Conservation (phyloP, 2,888 invertebrate species). For the Pyrocoelia pectoralis region DNA sequence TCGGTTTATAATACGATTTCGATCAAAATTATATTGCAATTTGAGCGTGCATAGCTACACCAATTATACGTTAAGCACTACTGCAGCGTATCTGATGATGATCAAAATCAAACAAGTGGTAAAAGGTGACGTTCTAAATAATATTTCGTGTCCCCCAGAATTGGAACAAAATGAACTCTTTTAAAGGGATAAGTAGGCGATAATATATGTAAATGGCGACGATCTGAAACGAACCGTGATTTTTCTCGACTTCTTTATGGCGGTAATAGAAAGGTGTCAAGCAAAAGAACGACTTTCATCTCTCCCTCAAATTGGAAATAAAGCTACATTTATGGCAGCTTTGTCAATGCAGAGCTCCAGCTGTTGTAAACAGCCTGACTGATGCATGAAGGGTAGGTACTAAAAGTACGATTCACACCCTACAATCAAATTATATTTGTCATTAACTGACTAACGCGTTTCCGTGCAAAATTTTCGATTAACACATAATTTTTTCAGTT, state of each 20-base stretch:
- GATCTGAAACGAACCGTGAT: conserved; percentile 28
- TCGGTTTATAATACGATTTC: background rate
- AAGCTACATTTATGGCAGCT: conserved; percentile 40
- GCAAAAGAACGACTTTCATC: conserved; percentile 27
- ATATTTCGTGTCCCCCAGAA: no score
- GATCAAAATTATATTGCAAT: background rate
- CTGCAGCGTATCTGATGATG: background rate
- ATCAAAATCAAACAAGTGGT: conserved; percentile 9
- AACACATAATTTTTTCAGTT: no score
- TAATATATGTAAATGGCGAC: conserved; percentile 38
- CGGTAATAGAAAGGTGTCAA: conserved; percentile 34
- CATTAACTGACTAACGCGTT: background rate
- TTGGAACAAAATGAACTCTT: conserved; percentile 19
- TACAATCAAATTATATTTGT: background rate
- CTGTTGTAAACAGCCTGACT: conserved; percentile 39
- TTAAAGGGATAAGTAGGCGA: conserved; percentile 28
- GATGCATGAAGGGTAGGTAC: conserved; percentile 31
- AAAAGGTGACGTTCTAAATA: background rate
- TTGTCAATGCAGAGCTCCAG: conserved; percentile 36
- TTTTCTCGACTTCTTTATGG: conserved; percentile 33
- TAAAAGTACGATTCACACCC: conserved; percentile 16
- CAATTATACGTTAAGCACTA: background rate
- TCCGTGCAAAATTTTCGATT: no score
- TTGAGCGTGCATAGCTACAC: background rate
- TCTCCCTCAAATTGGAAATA: conserved; percentile 40